Conservation (phyloP, 2,797 vertebrate species). For the Melanotaenia boesemani region DNA sequence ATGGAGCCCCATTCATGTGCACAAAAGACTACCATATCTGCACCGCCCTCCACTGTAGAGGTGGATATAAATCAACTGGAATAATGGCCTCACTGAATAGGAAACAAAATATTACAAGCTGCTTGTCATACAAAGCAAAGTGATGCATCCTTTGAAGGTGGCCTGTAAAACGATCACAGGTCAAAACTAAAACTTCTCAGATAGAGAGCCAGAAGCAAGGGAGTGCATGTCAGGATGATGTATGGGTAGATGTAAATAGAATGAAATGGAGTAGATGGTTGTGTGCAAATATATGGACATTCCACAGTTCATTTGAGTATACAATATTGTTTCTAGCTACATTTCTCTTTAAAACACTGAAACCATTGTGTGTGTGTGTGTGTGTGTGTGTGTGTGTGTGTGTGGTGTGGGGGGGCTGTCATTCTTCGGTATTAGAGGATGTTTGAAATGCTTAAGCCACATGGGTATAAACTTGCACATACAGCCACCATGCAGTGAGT, state of each 20-base stretch:
- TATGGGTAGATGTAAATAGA: constrained; percentile 60
- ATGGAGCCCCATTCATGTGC: not conserved
- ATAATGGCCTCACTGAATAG: not conserved
- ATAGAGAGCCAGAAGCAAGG: constrained; percentile 2
- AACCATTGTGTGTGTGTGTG: too few species aligned
- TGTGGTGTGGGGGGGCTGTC: too few species aligned
- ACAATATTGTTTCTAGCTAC: not conserved
- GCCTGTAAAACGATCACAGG: not conserved
- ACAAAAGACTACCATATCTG: not conserved
- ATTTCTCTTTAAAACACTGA: not conserved
- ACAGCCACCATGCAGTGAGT: constrained; percentile 4
- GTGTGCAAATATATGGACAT: constrained; percentile 35
- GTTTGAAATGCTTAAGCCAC: not conserved
- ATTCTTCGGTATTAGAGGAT: not conserved
- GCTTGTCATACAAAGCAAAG: not conserved
- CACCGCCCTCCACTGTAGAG: not conserved
- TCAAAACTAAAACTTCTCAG: constrained; percentile 10
- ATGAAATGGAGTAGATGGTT: constrained; percentile 35
- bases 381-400: too few species aligned
- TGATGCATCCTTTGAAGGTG: not conserved
- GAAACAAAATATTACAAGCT: not conserved
- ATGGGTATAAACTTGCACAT: constrained; percentile 17
- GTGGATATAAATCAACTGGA: not conserved
- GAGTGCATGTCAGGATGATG: constrained; percentile 45
- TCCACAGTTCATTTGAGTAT: not conserved